These are phyloP conservation scores for Anorthoa munda DNA, from an alignment of 2,888 invertebrate genomes.

Conservation along the genomic window DNA sequence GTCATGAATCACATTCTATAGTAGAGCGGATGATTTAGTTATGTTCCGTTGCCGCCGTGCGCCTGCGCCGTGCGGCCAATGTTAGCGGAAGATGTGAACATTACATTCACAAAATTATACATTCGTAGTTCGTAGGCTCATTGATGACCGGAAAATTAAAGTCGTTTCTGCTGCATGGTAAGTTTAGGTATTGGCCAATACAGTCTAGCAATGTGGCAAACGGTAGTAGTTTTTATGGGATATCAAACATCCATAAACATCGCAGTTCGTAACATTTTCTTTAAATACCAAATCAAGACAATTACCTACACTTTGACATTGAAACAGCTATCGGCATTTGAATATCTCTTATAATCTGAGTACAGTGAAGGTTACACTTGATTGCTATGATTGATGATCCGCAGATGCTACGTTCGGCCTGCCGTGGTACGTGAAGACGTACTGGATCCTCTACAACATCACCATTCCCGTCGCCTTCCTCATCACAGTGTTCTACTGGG, in stretches of 20 bases:
- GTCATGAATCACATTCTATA: constrained; percentile 32
- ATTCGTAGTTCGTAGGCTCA: constrained; percentile 29
- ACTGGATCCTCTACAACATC: constrained; percentile 89
- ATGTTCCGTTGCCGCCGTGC: constrained; percentile 12
- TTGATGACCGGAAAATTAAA: constrained; percentile 13
- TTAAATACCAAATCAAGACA: neutral
- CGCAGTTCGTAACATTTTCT: constrained; percentile 1
- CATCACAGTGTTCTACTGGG: constrained; percentile 89
- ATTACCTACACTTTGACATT: constrained; percentile 37
- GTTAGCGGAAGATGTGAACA: constrained; percentile 40
- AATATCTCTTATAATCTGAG: constrained; percentile 12
- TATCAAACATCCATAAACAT: constrained; percentile 1
- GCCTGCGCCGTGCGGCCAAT: constrained; percentile 26
- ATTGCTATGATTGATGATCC: constrained; percentile 19
- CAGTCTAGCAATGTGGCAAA: constrained; percentile 9
- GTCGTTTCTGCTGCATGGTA: constrained; percentile 23
- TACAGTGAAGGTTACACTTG: constrained; percentile 21
- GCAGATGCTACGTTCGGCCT: constrained; percentile 84
- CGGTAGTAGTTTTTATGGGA: constrained; percentile 17
- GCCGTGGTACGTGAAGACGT: constrained; percentile 87
- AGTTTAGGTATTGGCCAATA: constrained; percentile 27
- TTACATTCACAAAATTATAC: constrained; percentile 36
- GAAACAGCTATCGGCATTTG: constrained; percentile 30
- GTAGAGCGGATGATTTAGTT: constrained; percentile 32
- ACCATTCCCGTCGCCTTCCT: constrained; percentile 87